A percentile compares a stretch with the other conserved stretches of the same genome.
Evolutionary conservation across 2,888 invertebrate genomes (phyloP).

Genomic region (Halictus quadricinctus): DNA sequence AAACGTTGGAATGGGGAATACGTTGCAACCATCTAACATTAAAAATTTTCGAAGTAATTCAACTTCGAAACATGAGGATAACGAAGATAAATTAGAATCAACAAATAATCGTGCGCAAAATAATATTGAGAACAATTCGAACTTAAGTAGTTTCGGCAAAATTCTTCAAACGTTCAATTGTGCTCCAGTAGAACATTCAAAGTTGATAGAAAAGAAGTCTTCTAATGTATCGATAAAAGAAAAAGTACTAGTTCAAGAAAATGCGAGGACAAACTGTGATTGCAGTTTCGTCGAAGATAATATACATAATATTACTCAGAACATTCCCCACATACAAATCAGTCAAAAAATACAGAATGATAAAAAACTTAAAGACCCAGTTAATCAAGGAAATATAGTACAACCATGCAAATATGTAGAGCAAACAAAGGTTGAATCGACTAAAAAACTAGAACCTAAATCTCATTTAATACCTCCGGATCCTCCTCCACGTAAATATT

Average conservation of each 20-base stretch:
- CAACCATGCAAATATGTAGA: constrained; percentile 63
- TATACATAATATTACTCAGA: constrained; percentile 45
- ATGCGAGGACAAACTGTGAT: constrained; percentile 22
- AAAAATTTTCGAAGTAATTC: constrained; percentile 30
- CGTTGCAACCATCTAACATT: constrained; percentile 1
- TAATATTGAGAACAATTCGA: constrained; percentile 63
- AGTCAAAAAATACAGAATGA: constrained; percentile 40
- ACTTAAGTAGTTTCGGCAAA: constrained; percentile 62
- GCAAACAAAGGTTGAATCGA: constrained; percentile 62
- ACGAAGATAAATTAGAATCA: constrained; percentile 70
- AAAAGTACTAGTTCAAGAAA: constrained; percentile 15
- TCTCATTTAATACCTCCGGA: constrained; percentile 81
- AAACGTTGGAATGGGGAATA: constrained; percentile 28
- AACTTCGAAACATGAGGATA: constrained; percentile 59
- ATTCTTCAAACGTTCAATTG: constrained; percentile 57
- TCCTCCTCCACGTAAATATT: constrained; percentile 83
- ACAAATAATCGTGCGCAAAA: constrained; percentile 67
- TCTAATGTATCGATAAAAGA: constrained; percentile 30
- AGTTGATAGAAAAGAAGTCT: constrained; percentile 55
- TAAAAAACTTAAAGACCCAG: constrained; percentile 28
- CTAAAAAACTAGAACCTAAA: constrained; percentile 81
- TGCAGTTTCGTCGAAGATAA: constrained; percentile 37
- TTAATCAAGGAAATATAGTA: constrained; percentile 29
- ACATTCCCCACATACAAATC: constrained; percentile 42
- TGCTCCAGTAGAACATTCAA: constrained; percentile 41